These are phyloP conservation scores for Pyrocephalus nanus DNA, from an alignment of 2,797 vertebrate genomes.

Conservation along the genomic window DNA sequence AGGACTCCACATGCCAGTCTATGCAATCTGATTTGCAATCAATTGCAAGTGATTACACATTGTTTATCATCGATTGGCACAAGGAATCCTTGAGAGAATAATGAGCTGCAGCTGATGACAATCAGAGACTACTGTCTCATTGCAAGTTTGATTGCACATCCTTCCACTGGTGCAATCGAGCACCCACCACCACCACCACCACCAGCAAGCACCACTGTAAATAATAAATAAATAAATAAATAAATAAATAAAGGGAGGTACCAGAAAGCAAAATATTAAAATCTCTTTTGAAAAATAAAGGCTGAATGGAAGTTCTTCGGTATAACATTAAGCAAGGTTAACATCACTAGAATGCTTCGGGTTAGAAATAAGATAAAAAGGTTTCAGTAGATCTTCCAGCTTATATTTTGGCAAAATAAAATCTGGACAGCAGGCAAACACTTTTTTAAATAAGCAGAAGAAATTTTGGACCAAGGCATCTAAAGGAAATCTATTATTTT, in stretches of 20 bases:
- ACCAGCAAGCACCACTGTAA: slow-evolving; percentile 12
- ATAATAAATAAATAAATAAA: background rate
- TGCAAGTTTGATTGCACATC: slow-evolving; percentile 71
- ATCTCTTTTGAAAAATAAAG: background rate
- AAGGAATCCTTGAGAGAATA: slow-evolving; percentile 79
- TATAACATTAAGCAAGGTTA: background rate
- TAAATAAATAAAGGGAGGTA: background rate
- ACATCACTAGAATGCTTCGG: fast-evolving
- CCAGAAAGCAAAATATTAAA: background rate
- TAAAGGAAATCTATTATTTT: background rate
- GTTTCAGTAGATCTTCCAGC: background rate
- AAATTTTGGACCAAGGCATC: background rate
- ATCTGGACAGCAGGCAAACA: background rate
- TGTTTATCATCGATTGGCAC: slow-evolving; percentile 80
- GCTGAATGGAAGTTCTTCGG: background rate
- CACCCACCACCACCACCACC: slow-evolving; percentile 42
- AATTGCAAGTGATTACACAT: slow-evolving; percentile 83
- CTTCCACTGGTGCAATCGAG: slow-evolving; percentile 59
- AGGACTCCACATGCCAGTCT: slow-evolving; percentile 69
- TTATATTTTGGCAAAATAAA: background rate
- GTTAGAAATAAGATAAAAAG: background rate
- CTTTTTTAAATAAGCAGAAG: background rate
- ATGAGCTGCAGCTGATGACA: slow-evolving; percentile 84
- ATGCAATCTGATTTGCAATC: slow-evolving; percentile 79
- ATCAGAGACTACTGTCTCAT: slow-evolving; percentile 79